Percentiles rank a stretch among this genome's conserved stretches.
Conservation (phyloP, 2,797 vertebrate genomes). For the Sphaeramia orbicularis region DNA sequence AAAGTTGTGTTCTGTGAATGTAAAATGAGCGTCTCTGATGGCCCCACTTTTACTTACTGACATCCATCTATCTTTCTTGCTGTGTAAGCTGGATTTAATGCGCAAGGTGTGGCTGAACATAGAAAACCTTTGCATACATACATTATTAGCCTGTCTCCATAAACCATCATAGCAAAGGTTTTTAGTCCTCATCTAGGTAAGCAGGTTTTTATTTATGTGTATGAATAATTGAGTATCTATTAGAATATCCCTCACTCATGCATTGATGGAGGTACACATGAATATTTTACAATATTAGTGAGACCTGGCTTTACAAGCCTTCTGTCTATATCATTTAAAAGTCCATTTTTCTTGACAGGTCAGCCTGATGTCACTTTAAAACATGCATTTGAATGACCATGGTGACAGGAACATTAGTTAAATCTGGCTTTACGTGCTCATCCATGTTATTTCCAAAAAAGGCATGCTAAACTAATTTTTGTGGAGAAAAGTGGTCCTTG, state of each 20-base stretch:
- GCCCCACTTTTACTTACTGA: slow-evolving; percentile 30
- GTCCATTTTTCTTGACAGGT: slow-evolving; percentile 81
- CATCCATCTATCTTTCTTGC: slow-evolving; percentile 18
- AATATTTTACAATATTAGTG: slow-evolving; percentile 87
- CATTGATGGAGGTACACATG: slow-evolving; percentile 84
- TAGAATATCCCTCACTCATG: slow-evolving; percentile 82
- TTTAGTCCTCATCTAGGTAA: slow-evolving; percentile 81
- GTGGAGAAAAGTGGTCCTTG: slow-evolving; percentile 1
- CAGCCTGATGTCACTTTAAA: slow-evolving; percentile 74
- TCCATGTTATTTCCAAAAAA: slow-evolving; percentile 46
- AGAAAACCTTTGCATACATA: slow-evolving; percentile 71
- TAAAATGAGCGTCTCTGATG: slow-evolving; percentile 35
- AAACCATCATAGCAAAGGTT: slow-evolving; percentile 57
- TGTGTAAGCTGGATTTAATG: slow-evolving; percentile 51
- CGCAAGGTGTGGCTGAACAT: slow-evolving; percentile 57
- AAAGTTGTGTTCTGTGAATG: slow-evolving; percentile 51
- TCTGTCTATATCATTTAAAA: slow-evolving; percentile 81
- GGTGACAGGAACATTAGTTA: slow-evolving; percentile 67
- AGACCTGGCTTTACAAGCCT: slow-evolving; percentile 84
- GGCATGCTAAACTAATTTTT: not conserved
- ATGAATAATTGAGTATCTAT: slow-evolving; percentile 87
- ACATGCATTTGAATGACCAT: slow-evolving; percentile 74
- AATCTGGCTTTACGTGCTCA: slow-evolving; percentile 66
- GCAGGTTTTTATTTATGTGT: slow-evolving; percentile 85
- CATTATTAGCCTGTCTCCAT: slow-evolving; percentile 67